Evolutionary conservation across 2,888 invertebrate species (phyloP).

Genomic region (Axea sp.): DNA sequence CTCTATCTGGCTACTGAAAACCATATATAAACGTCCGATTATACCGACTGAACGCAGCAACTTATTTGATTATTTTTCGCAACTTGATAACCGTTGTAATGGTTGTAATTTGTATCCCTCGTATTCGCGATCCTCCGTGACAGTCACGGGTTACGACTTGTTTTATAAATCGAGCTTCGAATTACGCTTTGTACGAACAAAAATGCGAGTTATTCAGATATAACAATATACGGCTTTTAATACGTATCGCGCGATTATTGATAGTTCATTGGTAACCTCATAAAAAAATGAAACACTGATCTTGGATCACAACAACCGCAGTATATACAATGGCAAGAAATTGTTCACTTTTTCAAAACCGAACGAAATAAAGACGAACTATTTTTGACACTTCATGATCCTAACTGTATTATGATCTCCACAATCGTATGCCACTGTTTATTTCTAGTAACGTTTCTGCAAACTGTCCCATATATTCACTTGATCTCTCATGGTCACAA

Average conservation of each 20-base stretch:
- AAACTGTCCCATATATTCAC: conserved; percentile 85
- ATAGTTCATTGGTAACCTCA: conserved; percentile 45
- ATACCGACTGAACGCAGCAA: conserved; percentile 14
- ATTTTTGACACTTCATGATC: conserved; percentile 50
- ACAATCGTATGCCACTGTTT: conserved; percentile 84
- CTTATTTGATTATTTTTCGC: conserved; percentile 32
- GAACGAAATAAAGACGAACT: conserved; percentile 40
- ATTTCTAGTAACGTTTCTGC: conserved; percentile 84
- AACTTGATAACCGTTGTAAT: conserved; percentile 42
- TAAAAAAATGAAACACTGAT: conserved; percentile 41
- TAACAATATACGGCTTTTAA: conserved; percentile 35
- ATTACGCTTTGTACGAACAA: conserved; percentile 9
- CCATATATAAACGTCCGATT: background rate
- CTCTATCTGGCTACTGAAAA: background rate
- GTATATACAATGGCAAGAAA: conserved; percentile 49
- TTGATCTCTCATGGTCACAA: conserved; percentile 87
- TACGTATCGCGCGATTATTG: conserved; percentile 18
- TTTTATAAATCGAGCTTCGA: conserved; percentile 34
- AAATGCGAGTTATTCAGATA: conserved; percentile 17
- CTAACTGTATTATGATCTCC: conserved; percentile 80
- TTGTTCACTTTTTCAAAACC: conserved; percentile 46
- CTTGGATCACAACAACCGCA: conserved; percentile 26
- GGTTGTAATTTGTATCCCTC: conserved; percentile 50
- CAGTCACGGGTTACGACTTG: conserved; percentile 43
- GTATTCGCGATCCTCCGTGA: conserved; percentile 45